Evolutionary conservation across 2,888 invertebrate species (phyloP).

Genomic region (Labia minor): DNA sequence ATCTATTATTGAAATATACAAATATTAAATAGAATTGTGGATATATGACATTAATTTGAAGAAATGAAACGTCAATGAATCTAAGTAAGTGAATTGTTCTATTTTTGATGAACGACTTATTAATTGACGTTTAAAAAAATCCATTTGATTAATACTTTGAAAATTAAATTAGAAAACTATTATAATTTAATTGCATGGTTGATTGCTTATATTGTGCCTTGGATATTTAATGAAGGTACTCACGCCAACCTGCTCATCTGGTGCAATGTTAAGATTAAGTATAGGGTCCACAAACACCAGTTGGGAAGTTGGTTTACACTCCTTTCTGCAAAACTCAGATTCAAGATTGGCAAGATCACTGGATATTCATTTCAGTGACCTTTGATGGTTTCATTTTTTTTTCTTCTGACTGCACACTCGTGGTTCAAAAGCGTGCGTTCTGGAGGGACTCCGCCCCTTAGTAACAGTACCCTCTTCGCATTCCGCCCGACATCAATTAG

Average conservation of each 20-base stretch:
- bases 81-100: too few species aligned
- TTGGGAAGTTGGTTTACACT: background rate
- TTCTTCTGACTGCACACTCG: background rate
- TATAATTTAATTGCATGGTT: background rate
- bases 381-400: background rate
- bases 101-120: too few species aligned
- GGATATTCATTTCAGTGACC: background rate
- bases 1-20: too few species aligned
- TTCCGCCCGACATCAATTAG: conserved; percentile 13
- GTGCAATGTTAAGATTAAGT: background rate
- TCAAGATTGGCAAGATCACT: background rate
- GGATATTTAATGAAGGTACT: background rate
- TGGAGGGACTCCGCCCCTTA: too few species aligned
- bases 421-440: background rate
- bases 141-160: background rate
- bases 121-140: background rate
- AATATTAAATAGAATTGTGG: too few species aligned
- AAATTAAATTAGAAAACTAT: conserved; percentile 5
- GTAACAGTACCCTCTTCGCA: conserved; percentile 1
- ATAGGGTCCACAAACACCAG: background rate
- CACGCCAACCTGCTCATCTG: background rate
- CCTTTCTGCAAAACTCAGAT: background rate
- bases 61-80: too few species aligned
- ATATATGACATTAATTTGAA: too few species aligned
- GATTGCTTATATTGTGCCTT: background rate